Evolutionary conservation across 2,888 invertebrate species (phyloP), one percentile per base, ranked within the genome.

Genomic region (Pinctada fucata): DNA sequence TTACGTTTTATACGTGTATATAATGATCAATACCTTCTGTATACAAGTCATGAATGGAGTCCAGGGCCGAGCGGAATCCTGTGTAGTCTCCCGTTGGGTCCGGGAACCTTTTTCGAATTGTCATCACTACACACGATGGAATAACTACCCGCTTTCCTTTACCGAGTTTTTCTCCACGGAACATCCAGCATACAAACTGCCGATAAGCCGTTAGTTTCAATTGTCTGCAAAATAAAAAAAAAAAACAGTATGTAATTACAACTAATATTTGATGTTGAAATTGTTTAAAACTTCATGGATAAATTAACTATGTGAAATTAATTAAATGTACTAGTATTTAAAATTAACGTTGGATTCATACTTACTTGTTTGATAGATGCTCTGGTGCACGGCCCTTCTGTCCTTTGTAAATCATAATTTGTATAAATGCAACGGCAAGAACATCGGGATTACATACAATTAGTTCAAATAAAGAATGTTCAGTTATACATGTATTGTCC

Each of bases 141-240:
- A 72, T 72, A 10, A 72, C 72, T 16, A 72, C 72, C 49, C 72
- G 48, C 16, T 72, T 72, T 52, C 72, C 72, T 52, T 72, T 72
- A 8, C 72, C 72, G 5, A 72, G 52, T 31, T 52, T 72, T 52
- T 72, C 72, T 52, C 58, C 58, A n/a, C 10, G 31, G n/a, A 69
- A n/a, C 69, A 69, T 69, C 49, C 69, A 69, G 48, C 50, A 69
- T 13, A 69, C 52, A 72, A 72, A 72, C 10, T 72, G 72, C 4
- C 45, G 10, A 6, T 52, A 52, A 2, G 58, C 58, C 5, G 52
- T 45, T 5, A 72, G 31, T 31, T 58, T 72, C 2, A 45, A 72
- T 31, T 72, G 72, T 51, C 72, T 72, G 52, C 16, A 52, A 48
- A 48, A 10, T 49, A 4, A 48, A 3, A 48, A 10, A 70, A 31